A percentile compares a stretch with the other conserved stretches of the same genome.
Conservation (phyloP, 2,113 vertebrate species). For the Perognathus longimembris region DNA sequence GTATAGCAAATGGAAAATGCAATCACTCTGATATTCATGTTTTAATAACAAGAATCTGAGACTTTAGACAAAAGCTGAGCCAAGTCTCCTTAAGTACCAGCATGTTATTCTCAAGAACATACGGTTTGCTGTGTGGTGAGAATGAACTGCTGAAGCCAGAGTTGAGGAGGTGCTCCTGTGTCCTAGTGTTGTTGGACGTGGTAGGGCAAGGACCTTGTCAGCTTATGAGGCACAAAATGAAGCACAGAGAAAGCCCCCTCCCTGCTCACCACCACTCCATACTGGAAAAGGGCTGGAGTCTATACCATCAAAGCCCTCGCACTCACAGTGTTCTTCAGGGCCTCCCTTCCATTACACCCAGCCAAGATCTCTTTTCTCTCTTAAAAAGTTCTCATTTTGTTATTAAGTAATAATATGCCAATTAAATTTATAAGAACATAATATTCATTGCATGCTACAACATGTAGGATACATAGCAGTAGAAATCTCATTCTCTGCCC, state of each 20-base stretch:
- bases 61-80: background rate
- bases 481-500: background rate
- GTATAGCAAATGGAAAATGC: background rate
- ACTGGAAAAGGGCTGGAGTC: background rate
- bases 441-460: slow-evolving; percentile 34
- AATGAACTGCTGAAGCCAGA: too few species aligned
- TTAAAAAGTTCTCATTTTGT: slow-evolving; percentile 20
- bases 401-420: slow-evolving; percentile 38
- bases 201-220: background rate
- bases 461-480: background rate
- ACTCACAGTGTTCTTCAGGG: background rate
- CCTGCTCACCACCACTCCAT: background rate
- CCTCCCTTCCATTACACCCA: background rate
- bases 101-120: background rate
- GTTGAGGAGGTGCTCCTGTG: background rate
- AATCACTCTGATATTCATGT: background rate
- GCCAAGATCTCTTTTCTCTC: slow-evolving; percentile 51
- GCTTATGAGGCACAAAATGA: background rate
- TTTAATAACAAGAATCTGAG: background rate
- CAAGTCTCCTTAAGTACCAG: too few species aligned
- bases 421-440: slow-evolving; percentile 49
- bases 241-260: background rate
- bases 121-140: background rate
- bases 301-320: background rate
- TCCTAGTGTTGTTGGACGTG: background rate